Conservation (phyloP, 2,113 vertebrate genomes). For the Hippocampus barbouri region DNA sequence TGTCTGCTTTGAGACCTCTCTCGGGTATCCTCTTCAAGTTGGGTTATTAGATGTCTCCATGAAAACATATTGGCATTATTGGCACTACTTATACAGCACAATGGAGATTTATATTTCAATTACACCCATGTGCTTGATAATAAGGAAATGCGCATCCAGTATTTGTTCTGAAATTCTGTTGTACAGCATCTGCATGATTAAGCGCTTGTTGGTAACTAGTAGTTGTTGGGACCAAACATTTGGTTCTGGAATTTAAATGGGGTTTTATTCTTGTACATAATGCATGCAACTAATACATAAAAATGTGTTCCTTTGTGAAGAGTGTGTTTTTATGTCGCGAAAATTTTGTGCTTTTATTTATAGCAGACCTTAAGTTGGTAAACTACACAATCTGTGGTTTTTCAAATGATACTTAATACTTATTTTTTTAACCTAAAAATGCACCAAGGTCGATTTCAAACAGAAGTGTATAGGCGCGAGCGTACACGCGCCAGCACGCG, state of each 20-base stretch:
- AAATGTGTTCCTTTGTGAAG: neutral
- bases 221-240: neutral
- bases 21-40: too few relatives aligned
- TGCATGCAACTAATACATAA: neutral
- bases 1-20: too few relatives aligned
- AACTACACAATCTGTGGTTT: neutral
- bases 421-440: neutral
- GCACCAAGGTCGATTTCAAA: neutral
- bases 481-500: slow-evolving; percentile 20
- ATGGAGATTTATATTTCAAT: too few relatives aligned
- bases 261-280: neutral
- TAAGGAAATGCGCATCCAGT: too few relatives aligned
- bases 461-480: neutral
- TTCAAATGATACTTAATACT: neutral
- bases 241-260: neutral
- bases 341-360: neutral
- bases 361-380: neutral
- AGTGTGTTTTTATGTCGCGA: neutral
- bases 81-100: too few relatives aligned
- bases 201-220: neutral
- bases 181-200: neutral
- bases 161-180: neutral
- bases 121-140: too few relatives aligned
- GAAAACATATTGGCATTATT: too few relatives aligned
- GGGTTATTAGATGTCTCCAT: too few relatives aligned